phyloP scores from a whole-genome alignment of 1,140 invertebrate genomes.

The Lysiphlebus fabarum region DNA sequence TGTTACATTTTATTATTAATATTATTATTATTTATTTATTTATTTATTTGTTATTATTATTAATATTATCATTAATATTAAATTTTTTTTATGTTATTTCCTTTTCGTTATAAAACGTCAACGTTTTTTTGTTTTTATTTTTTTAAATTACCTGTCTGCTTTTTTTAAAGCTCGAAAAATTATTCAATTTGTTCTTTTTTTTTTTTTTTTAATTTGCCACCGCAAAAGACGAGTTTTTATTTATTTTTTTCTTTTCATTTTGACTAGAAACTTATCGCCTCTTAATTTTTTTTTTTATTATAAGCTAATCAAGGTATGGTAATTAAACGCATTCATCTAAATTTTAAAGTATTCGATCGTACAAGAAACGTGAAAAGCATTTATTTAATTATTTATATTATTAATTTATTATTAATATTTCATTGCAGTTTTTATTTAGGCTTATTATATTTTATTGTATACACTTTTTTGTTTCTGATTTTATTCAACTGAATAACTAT shows the following conservation, averaged over 20 bases:
- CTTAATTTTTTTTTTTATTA: constrained; percentile 27
- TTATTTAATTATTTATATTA: constrained; percentile 4
- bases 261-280: constrained; percentile 32
- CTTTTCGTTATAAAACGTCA: background rate
- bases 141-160: background rate
- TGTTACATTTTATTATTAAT: constrained; percentile 12
- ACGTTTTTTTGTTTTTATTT: background rate
- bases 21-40: background rate
- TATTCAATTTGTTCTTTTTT: background rate
- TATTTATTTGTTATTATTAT: constrained; percentile 10
- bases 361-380: constrained; percentile 34
- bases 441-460: too few species aligned
- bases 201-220: background rate
- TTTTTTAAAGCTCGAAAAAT: background rate
- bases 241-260: background rate
- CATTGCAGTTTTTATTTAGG: too few species aligned
- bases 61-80: constrained; percentile 8
- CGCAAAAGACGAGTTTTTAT: background rate
- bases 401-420: too few species aligned
- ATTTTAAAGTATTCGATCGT: constrained; percentile 44
- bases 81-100: constrained; percentile 1
- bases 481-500: too few species aligned
- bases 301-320: constrained; percentile 35
- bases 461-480: too few species aligned
- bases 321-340: constrained; percentile 34